Base-by-base conservation (phyloP, 1,140 invertebrate genomes). In the Pachyrhynchus sulphureomaculatus region DNA sequence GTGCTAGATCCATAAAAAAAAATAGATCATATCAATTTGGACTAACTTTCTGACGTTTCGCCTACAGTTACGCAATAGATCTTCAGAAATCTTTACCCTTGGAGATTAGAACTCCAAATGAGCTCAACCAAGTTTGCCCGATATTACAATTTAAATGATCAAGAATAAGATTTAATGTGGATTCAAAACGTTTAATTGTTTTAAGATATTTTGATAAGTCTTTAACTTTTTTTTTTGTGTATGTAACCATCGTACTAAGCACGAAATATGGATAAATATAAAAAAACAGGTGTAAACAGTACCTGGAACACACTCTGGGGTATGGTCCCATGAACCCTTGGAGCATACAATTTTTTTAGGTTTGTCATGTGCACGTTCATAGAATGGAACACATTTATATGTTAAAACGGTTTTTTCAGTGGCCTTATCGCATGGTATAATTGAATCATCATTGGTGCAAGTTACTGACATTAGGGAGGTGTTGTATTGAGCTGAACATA, bases 331-430 rank as follows among this genome's bases (percentile, higher is more conserved):
- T 0, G 13, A 26, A 15, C 68, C 68, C 6, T 65, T 49, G 13
- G 10, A 20, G 32, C 58, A 65, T 37, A 39, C 26, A 33, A 20
- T 45, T 13, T 17, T 13, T 6, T 45, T 33, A 0, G 6, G 1
- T 13, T 13, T 8, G 5, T 3, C 9, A 12, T 20, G 6, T 3
- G 49, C 32, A 3, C 60, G 41, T 57, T 69, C 62, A 44, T 67
- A 67, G 24, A 51, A 69, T 8, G 47, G 49, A n/a, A 54, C 49
- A 42, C 69, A 71, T 32, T 54, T 57, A 37, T 61, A 69, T 8
- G 41, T 66, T 0, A 65, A 53, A 1, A 13, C 29, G 13, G 67
- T 64, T 9, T 48, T 60, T 13, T 58, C 45, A 18, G 56, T 59
- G 4, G 67, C 62, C n/a, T 62, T 49, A n/a, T 49, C 60, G 32